phyloP scores from a whole-genome alignment of 2,888 invertebrate genomes.

The Tachina grossa region DNA sequence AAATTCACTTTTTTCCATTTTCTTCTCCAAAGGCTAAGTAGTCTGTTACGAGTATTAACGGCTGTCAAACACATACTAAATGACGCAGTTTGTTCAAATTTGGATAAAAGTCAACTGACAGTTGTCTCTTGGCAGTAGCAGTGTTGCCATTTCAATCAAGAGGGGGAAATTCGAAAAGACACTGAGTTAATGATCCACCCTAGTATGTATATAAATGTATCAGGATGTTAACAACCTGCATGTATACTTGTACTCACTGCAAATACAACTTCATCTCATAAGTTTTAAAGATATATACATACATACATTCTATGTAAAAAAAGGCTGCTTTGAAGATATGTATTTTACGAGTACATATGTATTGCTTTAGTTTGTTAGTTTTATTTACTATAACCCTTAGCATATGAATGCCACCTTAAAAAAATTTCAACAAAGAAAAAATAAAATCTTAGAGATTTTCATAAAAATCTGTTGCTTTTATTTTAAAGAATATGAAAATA shows the following conservation, averaged over 20 bases:
- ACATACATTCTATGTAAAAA: neutral
- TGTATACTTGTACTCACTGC: slow-evolving; percentile 54
- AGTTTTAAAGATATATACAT: neutral
- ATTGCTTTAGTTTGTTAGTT: neutral
- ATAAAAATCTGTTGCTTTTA: slow-evolving; percentile 23
- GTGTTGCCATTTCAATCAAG: no score
- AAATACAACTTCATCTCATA: slow-evolving; percentile 16
- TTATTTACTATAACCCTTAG: neutral
- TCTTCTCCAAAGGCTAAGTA: no score
- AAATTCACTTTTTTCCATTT: no score
- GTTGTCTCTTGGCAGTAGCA: no score
- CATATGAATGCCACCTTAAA: slow-evolving; percentile 26
- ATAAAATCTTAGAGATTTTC: slow-evolving; percentile 15
- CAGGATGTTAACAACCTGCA: slow-evolving; percentile 64
- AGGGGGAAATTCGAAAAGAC: no score
- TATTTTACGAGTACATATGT: no score
- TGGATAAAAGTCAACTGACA: no score
- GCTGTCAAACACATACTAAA: no score
- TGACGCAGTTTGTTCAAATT: no score
- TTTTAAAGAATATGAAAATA: slow-evolving; percentile 38
- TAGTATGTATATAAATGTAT: neutral
- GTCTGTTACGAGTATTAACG: no score
- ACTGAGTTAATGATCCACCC: no score
- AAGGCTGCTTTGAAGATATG: neutral
- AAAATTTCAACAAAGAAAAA: slow-evolving; percentile 18